Base-by-base conservation (phyloP, 2,888 invertebrate genomes). In the Anticlea derivata region DNA sequence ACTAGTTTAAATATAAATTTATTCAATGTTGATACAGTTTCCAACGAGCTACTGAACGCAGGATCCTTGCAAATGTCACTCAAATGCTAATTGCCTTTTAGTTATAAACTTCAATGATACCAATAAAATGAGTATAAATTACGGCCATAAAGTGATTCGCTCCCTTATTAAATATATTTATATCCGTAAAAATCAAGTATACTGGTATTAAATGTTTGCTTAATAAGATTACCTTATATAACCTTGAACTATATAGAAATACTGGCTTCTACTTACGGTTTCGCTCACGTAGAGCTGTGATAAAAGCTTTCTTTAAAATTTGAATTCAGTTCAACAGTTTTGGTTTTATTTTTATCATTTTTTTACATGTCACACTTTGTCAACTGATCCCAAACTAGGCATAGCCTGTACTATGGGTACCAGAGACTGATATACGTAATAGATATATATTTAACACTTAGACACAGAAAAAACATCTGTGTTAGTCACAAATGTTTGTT, bases 71-170 rank as follows among this genome's bases (percentile, higher is more conserved):
- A 46, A 50, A 55, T 51, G 55, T 48, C 56, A 52, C 20, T 13
- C 20, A 49, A 56, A 54, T 47, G 48, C 41, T 52, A 60, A 54
- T 53, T 41, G 31, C 38, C 27, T n/a, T 22, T 38, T 3, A 27
- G 46, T 45, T 31, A 43, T 44, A 53, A 53, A 48, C 40, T 30
- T 40, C 43, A 37, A 39, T 44, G 23, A 11, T 44, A 22, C 39
- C 54, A 45, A 49, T 54, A 45, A 49, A 49, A 31, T 23, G 8
- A 7, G 24, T 17, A 54, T 45, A 52, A 47, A 35, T 34, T 35
- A 49, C 27, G 7, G 33, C 5, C 10, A 20, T 45, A 39, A 43
- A 50, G 27, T 39, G 39, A 40, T 35, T 39, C 38, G 39, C 39
- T 40, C 10, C 29, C 44, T 50, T 35, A 53, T 45, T 50, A 41